A percentile compares a stretch with the other conserved stretches of the same genome.
These are phyloP conservation scores for Xyrichtys novacula DNA, from an alignment of 2,797 vertebrate genomes.

Conservation along the genomic window DNA sequence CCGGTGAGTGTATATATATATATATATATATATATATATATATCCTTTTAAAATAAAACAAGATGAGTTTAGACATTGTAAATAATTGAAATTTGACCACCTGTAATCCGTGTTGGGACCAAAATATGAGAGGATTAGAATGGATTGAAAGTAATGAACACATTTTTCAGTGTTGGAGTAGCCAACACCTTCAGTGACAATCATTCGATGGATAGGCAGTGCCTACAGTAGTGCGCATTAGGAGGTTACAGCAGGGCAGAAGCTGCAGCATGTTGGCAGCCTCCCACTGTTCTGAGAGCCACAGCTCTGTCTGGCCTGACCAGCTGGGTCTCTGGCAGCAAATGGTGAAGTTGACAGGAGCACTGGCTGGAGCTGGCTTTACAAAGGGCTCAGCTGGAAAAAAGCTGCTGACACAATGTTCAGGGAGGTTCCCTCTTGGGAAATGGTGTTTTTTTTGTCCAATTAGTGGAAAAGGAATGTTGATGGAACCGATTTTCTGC, in stretches of 20 bases:
- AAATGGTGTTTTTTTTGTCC: conserved; percentile 54
- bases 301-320: conserved; percentile 51
- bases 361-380: conserved; percentile 56
- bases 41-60: too few relatives aligned
- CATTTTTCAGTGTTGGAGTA: background rate
- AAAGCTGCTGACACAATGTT: conserved; percentile 48
- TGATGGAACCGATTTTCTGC: conserved; percentile 24
- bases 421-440: conserved; percentile 38
- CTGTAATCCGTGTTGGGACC: background rate
- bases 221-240: conserved; percentile 17
- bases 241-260: conserved; percentile 46
- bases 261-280: conserved; percentile 58
- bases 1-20: too few relatives aligned
- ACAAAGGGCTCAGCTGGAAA: conserved; percentile 66
- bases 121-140: background rate
- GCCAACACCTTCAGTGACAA: background rate
- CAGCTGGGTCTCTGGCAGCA: conserved; percentile 69
- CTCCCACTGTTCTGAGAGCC: conserved; percentile 55
- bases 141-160: too few relatives aligned
- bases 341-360: conserved; percentile 42
- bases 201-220: conserved; percentile 16
- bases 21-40: too few relatives aligned
- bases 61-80: too few relatives aligned
- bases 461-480: conserved; percentile 33
- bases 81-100: too few relatives aligned